These are phyloP conservation scores for Hipposideros armiger DNA, from an alignment of 2,113 vertebrate genomes.

Conservation along the genomic window DNA sequence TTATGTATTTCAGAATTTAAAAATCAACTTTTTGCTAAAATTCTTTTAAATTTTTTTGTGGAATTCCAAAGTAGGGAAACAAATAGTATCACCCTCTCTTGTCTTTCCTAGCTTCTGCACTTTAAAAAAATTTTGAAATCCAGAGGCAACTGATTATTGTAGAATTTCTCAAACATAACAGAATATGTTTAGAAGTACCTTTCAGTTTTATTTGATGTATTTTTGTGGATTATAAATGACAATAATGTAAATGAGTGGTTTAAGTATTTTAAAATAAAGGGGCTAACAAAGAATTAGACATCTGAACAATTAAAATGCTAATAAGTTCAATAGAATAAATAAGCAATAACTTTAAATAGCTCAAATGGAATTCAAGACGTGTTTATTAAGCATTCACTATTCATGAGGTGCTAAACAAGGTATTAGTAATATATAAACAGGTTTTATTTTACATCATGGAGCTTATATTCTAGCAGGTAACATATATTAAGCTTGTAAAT, in stretches of 20 bases:
- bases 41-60: neutral
- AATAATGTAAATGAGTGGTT: neutral
- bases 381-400: neutral
- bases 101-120: neutral
- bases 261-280: conserved; percentile 11
- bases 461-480: neutral
- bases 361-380: neutral
- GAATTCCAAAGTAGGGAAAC: neutral
- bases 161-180: neutral
- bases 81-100: neutral
- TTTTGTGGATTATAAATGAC: conserved; percentile 25
- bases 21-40: neutral
- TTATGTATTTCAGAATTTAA: neutral
- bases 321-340: neutral
- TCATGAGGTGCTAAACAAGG: neutral
- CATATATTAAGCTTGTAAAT: neutral
- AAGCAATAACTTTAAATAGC: neutral
- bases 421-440: neutral
- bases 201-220: conserved; percentile 17
- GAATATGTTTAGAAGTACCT: neutral
- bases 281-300: neutral
- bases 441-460: neutral
- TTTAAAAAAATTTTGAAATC: neutral
- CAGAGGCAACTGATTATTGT: neutral
- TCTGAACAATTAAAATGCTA: neutral